Evolutionary conservation across 2,113 vertebrate species (phyloP).

Genomic region (Periophthalmodon schlosseri): DNA sequence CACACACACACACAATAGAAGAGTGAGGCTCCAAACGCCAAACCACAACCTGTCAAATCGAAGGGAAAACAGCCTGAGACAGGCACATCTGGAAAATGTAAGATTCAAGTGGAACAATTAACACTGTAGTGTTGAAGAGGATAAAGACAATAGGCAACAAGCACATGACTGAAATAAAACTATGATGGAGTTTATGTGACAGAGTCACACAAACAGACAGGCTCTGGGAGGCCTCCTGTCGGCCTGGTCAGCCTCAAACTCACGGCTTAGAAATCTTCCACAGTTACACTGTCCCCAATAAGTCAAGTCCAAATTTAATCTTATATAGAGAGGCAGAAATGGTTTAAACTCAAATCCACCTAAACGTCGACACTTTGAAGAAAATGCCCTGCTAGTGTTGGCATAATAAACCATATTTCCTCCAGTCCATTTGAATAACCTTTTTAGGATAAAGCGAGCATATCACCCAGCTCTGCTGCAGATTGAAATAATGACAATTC

Average conservation of each 20-base stretch:
- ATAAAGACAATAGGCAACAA: background rate
- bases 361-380: background rate
- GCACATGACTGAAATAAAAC: background rate
- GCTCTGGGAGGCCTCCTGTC: background rate
- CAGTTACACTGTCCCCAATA: too few species aligned
- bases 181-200: background rate
- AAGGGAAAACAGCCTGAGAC: conserved; percentile 2
- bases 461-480: background rate
- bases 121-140: background rate
- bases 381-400: background rate
- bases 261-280: background rate
- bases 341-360: background rate
- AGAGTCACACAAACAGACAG: background rate
- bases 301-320: background rate
- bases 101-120: conserved; percentile 1
- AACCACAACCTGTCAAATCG: conserved; percentile 24
- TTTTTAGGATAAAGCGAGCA: background rate
- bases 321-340: background rate
- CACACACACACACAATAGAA: conserved; percentile 1
- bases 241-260: background rate
- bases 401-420: background rate
- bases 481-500: conserved; percentile 27
- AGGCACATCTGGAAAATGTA: conserved; percentile 24
- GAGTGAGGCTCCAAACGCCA: conserved; percentile 22
- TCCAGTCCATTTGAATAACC: background rate